Evolutionary conservation across 2,888 invertebrate species (phyloP), one percentile per base, ranked within the genome.

Genomic region (Diarsia mendica): DNA sequence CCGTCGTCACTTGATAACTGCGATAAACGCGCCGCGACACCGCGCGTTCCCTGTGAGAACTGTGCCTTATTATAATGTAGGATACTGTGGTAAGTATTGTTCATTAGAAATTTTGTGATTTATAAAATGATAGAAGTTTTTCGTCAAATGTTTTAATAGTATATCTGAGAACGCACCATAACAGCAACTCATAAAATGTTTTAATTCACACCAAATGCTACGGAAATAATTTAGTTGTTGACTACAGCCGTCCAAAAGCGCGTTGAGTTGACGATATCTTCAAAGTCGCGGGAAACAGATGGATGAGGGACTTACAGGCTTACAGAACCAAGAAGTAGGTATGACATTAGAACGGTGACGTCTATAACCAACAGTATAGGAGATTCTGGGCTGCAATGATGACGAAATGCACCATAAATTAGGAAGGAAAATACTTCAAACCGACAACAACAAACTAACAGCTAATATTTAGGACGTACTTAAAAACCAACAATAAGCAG

Each of bases 1-100:
- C 85, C 79, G 81, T 87, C 89, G 90, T 85, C 91, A 91, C 90
- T 90, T 87, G 93, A 93, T 92, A 94, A 88, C 87, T 74, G 75
- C 80, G 87, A 87, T 87, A 87, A 87, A 87, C 79, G 77, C 77
- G 69, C 68, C 77, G 75, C 70, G 72, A 77, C 61, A 67, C 55
- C 72, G 67, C 67, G 67, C 76, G 75, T 67, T 66, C 63, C 74
- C 70, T 78, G 33, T 77, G 81, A 75, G 78, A 67, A 75, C 72
- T 61, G 69, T 64, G 65, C 73, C 67, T 73, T 83, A 80, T 71
- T 67, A 63, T n/a, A 63, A 44, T 20, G 48, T 55, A 53, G 23
- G 46, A 69, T 72, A 76, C 44, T 63, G 49, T 64, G 28, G 5
- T 28, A 28, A 28, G 28, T 48, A 44, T 48, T 48, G 76, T 53